Percentiles rank a stretch among this genome's conserved stretches.
Evolutionary conservation across 2,113 vertebrate genomes (phyloP).

Genomic region (Harpagus bidentatus): DNA sequence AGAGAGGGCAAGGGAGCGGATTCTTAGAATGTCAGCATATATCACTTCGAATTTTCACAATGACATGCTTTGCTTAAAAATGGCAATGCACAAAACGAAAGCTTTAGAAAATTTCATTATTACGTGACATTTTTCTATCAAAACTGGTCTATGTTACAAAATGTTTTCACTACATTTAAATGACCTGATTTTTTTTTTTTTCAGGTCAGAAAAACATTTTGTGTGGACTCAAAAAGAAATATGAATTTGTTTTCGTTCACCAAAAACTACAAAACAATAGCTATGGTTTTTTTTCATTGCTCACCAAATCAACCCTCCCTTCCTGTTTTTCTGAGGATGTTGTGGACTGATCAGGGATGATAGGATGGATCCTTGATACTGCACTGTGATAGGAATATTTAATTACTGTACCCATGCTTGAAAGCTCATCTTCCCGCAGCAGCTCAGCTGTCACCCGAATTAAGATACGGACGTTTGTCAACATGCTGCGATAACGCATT

Average conservation of each 20-base stretch:
- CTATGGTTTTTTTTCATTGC: background rate
- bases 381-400: background rate
- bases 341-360: background rate
- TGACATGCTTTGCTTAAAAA: background rate
- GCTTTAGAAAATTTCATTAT: background rate
- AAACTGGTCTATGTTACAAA: background rate
- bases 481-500: background rate
- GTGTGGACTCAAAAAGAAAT: background rate
- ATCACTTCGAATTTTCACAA: background rate
- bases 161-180: background rate
- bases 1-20: background rate
- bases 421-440: background rate
- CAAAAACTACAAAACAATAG: background rate
- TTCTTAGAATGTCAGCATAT: background rate
- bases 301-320: background rate
- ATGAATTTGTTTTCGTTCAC: background rate
- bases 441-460: background rate
- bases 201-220: background rate
- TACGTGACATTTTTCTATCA: background rate
- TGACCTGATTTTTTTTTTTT: background rate
- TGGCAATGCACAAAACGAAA: background rate
- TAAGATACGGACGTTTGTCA: background rate
- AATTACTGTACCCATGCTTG: background rate
- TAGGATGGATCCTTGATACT: background rate
- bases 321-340: background rate